A percentile compares a stretch with the other conserved stretches of the same genome.
Evolutionary conservation across 2,888 invertebrate genomes (phyloP).

Genomic region (Drosophila picticornis): DNA sequence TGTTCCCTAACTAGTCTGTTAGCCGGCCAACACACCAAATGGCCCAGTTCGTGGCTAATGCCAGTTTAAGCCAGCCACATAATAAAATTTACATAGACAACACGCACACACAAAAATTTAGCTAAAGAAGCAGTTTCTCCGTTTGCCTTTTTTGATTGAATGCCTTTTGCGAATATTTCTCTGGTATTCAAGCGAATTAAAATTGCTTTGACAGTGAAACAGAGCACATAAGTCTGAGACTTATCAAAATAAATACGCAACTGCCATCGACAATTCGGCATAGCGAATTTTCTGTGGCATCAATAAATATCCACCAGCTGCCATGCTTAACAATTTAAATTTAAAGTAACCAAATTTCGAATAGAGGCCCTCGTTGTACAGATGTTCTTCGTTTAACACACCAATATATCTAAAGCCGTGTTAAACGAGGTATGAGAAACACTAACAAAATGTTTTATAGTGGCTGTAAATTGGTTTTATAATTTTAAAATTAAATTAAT

Average conservation of each 20-base stretch:
- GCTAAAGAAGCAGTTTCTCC: background rate
- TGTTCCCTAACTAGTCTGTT: conserved; percentile 36
- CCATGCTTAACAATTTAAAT: background rate
- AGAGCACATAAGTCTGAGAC: background rate
- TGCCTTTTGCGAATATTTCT: background rate
- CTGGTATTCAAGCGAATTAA: background rate
- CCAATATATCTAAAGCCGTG: background rate
- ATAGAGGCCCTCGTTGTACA: background rate
- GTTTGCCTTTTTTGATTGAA: background rate
- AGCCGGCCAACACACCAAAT: conserved; percentile 42
- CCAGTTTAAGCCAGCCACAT: conserved; percentile 24
- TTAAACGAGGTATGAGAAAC: background rate
- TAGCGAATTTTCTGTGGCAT: background rate
- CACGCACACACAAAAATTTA: background rate
- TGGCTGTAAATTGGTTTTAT: too few species aligned
- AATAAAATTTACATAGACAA: background rate
- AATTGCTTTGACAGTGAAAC: background rate
- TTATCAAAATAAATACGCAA: background rate
- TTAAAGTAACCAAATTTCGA: background rate
- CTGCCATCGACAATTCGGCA: background rate
- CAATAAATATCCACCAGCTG: background rate
- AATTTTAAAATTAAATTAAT: background rate
- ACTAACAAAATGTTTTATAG: background rate
- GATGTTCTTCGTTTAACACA: background rate
- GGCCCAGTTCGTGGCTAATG: conserved; percentile 49